These are phyloP conservation scores for Tenualosa thibaudeaui DNA, from an alignment of 2,797 vertebrate species.

Conservation along the genomic window DNA sequence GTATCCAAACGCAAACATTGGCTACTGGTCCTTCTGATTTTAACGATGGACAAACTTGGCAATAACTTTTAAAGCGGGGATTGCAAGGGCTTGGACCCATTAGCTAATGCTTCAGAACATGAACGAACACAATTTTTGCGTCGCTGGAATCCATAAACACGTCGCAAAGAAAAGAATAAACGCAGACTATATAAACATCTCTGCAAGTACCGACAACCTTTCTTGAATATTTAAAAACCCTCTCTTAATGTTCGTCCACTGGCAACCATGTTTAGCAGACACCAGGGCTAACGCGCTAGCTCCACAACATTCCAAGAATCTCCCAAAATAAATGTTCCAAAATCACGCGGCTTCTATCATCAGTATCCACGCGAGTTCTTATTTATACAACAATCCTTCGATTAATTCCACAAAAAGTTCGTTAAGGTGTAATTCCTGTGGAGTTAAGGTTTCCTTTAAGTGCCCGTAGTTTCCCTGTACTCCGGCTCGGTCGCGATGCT, in stretches of 20 bases:
- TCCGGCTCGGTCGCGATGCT: conserved; percentile 60
- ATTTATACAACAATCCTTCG: background rate
- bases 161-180: background rate
- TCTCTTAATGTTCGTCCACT: conserved; percentile 41
- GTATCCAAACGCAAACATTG: background rate
- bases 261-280: conserved; percentile 60
- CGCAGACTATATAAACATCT: background rate
- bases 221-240: conserved; percentile 38
- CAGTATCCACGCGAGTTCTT: background rate
- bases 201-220: conserved; percentile 52
- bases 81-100: conserved; percentile 23
- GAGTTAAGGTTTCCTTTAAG: conserved; percentile 47
- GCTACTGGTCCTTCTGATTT: background rate
- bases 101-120: conserved; percentile 19
- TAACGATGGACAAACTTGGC: conserved; percentile 39
- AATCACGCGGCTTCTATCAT: background rate
- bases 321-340: background rate
- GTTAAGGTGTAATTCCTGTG: conserved; percentile 22
- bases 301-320: conserved; percentile 5
- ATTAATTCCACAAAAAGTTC: background rate
- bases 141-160: background rate
- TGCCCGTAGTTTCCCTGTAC: conserved; percentile 41
- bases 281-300: conserved; percentile 51
- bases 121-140: background rate
- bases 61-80: conserved; percentile 44